Base-by-base conservation (phyloP, 2,888 invertebrate genomes). In the Anticlea derivata region DNA sequence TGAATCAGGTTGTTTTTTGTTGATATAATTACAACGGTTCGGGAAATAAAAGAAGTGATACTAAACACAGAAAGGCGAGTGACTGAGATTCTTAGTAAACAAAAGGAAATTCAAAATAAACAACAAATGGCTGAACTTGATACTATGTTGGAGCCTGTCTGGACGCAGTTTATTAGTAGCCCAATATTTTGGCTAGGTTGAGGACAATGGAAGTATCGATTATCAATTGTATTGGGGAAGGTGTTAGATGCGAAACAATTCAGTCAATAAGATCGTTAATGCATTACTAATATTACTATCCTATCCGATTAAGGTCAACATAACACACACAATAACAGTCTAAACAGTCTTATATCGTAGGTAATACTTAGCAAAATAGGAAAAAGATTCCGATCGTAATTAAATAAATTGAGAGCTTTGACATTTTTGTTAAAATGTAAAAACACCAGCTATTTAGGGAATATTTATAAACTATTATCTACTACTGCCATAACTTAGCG, bases 1-100 rank as follows among this genome's bases (percentile, higher is more conserved):
- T 17, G 13, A 10, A n/a, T 1, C 22, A 22, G 30, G 3, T n/a
- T 7, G 1, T 20, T 13, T 10, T 17, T 39, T 8, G 24, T 37
- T 39, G 22, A 17, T 11, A 27, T 10, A 24, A 46, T 38, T 7
- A 7, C 0, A 30, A 39, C 23, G 7, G 22, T 22, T 27, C 29
- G 7, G 12, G 33, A 7, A 39, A 38, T 58, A 63, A 55, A 61
- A 60, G 66, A 65, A 40, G 30, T 60, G 49, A 80, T 76, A 81
- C 80, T 76, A 79, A 83, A 82, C 79, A 81, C 53, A 54, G 23
- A 27, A n/a, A n/a, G n/a, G n/a, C n/a, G n/a, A n/a, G n/a, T n/a
- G n/a, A n/a, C n/a, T 38, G 53, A 55, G 53, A 49, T 54, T 52
- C 24, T 24, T 2, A 29, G 52, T 46, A 58, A 60, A 58, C 47